Evolutionary conservation across 2,888 invertebrate species (phyloP).

Genomic region (Phymatocera aterrima): DNA sequence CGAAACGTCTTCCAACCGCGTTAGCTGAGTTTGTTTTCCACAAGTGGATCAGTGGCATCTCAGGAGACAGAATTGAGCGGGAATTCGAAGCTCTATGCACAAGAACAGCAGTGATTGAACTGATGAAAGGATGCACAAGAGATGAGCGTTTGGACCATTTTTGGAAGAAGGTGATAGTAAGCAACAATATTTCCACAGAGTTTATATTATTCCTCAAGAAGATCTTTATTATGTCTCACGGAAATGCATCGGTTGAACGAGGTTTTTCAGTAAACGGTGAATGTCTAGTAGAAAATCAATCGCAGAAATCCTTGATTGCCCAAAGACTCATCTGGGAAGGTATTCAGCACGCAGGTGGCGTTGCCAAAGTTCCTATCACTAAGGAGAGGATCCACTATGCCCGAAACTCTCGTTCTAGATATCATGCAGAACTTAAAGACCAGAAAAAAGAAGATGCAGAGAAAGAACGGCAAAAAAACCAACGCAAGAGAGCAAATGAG

Average conservation of each 20-base stretch:
- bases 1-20: too few relatives aligned
- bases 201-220: conserved; percentile 22
- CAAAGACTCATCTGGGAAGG: too few relatives aligned
- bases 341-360: too few relatives aligned
- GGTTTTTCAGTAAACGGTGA: conserved; percentile 43
- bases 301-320: conserved; percentile 33
- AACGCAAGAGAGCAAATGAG: neutral
- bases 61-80: too few relatives aligned
- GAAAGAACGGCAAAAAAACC: neutral
- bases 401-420: too few relatives aligned
- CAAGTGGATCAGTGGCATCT: too few relatives aligned
- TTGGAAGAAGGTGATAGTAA: too few relatives aligned
- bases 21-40: too few relatives aligned
- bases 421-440: neutral
- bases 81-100: conserved; percentile 28
- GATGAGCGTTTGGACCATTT: too few relatives aligned
- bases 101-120: conserved; percentile 16
- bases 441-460: neutral
- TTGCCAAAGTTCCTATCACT: too few relatives aligned
- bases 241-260: conserved; percentile 42
- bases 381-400: too few relatives aligned
- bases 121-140: conserved; percentile 9
- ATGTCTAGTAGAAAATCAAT: conserved; percentile 43
- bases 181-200: conserved; percentile 24
- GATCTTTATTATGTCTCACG: conserved; percentile 41